Base-by-base conservation (phyloP, 2,888 invertebrate species). In the Lissonota sp. region DNA sequence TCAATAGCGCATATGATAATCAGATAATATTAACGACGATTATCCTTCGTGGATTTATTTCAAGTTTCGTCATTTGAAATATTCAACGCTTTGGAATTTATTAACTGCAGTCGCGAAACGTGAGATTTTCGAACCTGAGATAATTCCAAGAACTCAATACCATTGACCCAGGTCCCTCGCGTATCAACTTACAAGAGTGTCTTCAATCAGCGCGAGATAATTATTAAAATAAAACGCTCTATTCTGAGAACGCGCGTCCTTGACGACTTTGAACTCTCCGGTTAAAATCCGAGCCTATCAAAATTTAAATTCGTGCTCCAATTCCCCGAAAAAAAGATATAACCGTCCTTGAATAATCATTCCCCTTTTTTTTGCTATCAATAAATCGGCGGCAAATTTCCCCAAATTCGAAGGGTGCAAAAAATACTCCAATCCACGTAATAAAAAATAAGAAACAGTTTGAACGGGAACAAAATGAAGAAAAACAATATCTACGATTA, bases 171-270 rank as follows among this genome's bases (percentile, higher is more conserved):
- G 49, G 60, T 4, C 26, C 26, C 26, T 26, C 37, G 16, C 12
- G 62, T 63, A 69, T 76, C 62, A 55, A 14, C 44, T 69, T 62
- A 69, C 62, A 70, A 57, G 26, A 26, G 12, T 63, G 57, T 42
- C 55, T n/a, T n/a, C n/a, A 8, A 76, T 70, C 57, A 12, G 14
- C 55, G 40, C 6, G 40, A 62, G 51, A 78, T 72, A 62, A 72
- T 80, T 76, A 57, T 37, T 51, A 58, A 60, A 55, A 40, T 10
- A 16, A 5, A 39, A 66, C 57, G 46, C 39, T 44, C 40, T 46
- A 67, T 57, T 2, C 26, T 26, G 26, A 26, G 1, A 3, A 26
- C 1, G 3, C 3, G 26, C 26, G 67, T 71, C 62, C 76, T 71
- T 67, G 71, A 53, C 14, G 49, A 49, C 14, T 57, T 46, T 10